Base-by-base conservation (phyloP, 2,113 vertebrate genomes). In the Ardeotis arabs region DNA sequence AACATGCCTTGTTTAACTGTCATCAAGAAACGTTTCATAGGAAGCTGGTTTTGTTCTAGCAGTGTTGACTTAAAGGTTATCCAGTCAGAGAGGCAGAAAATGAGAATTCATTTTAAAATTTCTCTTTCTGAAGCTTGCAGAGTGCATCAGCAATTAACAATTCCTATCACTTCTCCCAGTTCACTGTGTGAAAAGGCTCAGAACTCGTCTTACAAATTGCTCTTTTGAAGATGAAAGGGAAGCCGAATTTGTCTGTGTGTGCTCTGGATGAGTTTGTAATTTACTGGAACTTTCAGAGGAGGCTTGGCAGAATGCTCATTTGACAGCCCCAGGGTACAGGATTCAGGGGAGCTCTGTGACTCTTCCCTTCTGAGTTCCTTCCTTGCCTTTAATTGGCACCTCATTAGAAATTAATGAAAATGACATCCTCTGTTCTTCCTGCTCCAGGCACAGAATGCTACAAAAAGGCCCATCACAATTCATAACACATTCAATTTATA, bases 351-450 rank as follows among this genome's bases (percentile, higher is more conserved):
- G 96, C 96, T 96, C 95, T 96, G 97, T 93, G 97, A 98, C 97
- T 98, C 96, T 98, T 97, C 98, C 96, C 98, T 98, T 96, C 96
- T 69, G 96, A 98, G 97, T 84, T 23, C 95, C 96, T 96, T 98
- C 97, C 96, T 97, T 97, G 96, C 93, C 97, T 98, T 98, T 98
- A 98, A 98, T 98, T 98, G 98, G 98, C 97, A 98, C 97, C 98
- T 98, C 98, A 98, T 98, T 98, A 98, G 98, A 98, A 98, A 98
- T 98, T 98, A 98, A 98, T 98, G 98, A 98, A 98, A 98, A 98
- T 97, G 97, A 98, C 98, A 98, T 98, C 98, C 97, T 98, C 98
- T 98, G 97, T 98, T 98, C 98, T 98, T 98, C 96, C 97, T 97
- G 98, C 98, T 98, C 90, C 82, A 77, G 98, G 98, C 98, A 29